phyloP scores from a whole-genome alignment of 2,113 vertebrate genomes.

The Callionymus lyra region DNA sequence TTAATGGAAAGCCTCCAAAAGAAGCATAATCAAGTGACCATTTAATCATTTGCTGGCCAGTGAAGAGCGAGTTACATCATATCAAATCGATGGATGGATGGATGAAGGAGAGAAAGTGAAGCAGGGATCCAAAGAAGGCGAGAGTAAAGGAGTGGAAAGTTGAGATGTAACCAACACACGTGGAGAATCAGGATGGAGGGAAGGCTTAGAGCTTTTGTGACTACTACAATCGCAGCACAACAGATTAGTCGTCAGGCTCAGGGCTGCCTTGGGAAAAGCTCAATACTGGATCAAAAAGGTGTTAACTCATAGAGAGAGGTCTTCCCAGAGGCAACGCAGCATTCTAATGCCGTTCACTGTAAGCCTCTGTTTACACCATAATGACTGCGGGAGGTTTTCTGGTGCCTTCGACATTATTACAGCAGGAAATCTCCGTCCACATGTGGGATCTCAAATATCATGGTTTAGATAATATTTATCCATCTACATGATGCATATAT shows the following conservation, averaged over 20 bases:
- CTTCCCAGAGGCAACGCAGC: constrained; percentile 22
- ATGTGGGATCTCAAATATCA: too few relatives aligned
- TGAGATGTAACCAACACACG: constrained; percentile 5
- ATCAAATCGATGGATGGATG: constrained; percentile 36
- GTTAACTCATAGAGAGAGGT: constrained; percentile 10
- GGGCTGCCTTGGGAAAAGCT: constrained; percentile 26
- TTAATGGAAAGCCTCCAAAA: not conserved
- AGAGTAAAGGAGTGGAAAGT: constrained; percentile 7
- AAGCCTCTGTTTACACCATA: not conserved
- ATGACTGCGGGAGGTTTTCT: not conserved
- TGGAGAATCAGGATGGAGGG: constrained; percentile 6
- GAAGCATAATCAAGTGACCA: constrained; percentile 28
- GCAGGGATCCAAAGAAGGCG: not conserved
- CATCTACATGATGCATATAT: too few relatives aligned
- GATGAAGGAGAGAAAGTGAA: constrained; percentile 10
- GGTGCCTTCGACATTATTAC: not conserved
- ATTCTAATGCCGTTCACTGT: constrained; percentile 4
- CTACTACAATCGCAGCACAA: constrained; percentile 17
- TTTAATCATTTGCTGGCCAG: constrained; percentile 28
- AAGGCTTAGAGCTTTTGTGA: constrained; percentile 21
- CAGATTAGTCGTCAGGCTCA: constrained; percentile 24
- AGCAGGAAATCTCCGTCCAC: too few relatives aligned
- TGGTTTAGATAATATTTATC: too few relatives aligned
- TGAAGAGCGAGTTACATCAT: constrained; percentile 28
- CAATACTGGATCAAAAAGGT: constrained; percentile 31